Conservation (phyloP, 2,888 invertebrate species). For the Dynastes maya region DNA sequence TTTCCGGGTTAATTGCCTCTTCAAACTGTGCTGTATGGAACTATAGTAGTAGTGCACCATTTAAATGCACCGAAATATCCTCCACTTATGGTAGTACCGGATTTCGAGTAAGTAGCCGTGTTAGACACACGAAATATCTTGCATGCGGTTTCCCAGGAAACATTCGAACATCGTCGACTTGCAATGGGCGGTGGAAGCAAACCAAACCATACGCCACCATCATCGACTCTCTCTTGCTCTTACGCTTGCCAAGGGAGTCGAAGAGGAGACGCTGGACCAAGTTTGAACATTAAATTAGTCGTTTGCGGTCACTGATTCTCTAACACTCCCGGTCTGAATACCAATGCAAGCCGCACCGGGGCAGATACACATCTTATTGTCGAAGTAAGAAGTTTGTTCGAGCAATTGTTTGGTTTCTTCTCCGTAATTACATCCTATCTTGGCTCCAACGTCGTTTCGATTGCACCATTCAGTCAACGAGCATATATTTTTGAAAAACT, state of each 20-base stretch:
- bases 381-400: slow-evolving; percentile 38
- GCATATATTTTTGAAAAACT: background rate
- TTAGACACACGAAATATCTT: slow-evolving; percentile 43
- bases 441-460: slow-evolving; percentile 16
- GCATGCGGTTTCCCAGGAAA: slow-evolving; percentile 40
- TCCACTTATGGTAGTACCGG: slow-evolving; percentile 13
- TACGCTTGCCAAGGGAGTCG: background rate
- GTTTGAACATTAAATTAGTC: slow-evolving; percentile 63
- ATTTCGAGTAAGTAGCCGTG: slow-evolving; percentile 42
- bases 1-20: slow-evolving; percentile 37
- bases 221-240: slow-evolving; percentile 24
- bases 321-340: slow-evolving; percentile 61
- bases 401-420: slow-evolving; percentile 26
- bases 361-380: slow-evolving; percentile 51
- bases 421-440: slow-evolving; percentile 8
- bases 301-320: slow-evolving; percentile 63
- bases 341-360: slow-evolving; percentile 54
- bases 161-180: slow-evolving; percentile 34
- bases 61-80: slow-evolving; percentile 39
- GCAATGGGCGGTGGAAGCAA: slow-evolving; percentile 24
- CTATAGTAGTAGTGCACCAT: slow-evolving; percentile 9
- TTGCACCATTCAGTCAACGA: slow-evolving; percentile 5
- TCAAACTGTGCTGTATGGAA: slow-evolving; percentile 1
- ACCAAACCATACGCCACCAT: slow-evolving; percentile 3
- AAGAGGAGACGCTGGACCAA: slow-evolving; percentile 57